Evolutionary conservation across 1,140 invertebrate genomes (phyloP).

Genomic region (Drosophila elegans): DNA sequence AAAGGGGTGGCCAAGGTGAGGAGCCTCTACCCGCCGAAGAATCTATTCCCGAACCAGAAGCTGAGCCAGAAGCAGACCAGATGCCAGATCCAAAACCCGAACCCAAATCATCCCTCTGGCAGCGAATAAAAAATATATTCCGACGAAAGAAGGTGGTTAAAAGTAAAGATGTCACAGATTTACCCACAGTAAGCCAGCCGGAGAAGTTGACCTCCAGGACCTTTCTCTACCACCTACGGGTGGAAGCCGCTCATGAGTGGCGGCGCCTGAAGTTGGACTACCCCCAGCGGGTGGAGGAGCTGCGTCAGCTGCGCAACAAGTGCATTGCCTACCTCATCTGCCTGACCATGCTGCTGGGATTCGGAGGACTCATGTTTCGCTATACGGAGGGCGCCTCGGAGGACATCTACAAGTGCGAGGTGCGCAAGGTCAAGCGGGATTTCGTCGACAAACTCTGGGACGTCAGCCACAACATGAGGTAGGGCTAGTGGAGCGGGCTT

Average conservation of each 20-base stretch:
- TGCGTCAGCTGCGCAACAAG: slow-evolving; percentile 87
- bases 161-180: not conserved
- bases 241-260: slow-evolving; percentile 86
- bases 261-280: slow-evolving; percentile 87
- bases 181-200: slow-evolving; percentile 1
- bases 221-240: slow-evolving; percentile 44
- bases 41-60: not conserved
- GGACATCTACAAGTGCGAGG: slow-evolving; percentile 94
- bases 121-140: slow-evolving; percentile 35
- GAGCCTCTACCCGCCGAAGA: not conserved
- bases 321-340: slow-evolving; percentile 89
- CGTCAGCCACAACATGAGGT: slow-evolving; percentile 90
- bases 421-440: slow-evolving; percentile 93
- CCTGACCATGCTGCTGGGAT: slow-evolving; percentile 90
- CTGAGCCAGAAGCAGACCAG: not conserved
- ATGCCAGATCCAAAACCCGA: too few species aligned
- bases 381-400: slow-evolving; percentile 93
- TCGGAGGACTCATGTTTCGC: slow-evolving; percentile 91
- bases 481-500: not conserved
- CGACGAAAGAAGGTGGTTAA: slow-evolving; percentile 3
- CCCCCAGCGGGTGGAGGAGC: slow-evolving; percentile 85
- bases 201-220: slow-evolving; percentile 25
- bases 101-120: slow-evolving; percentile 18
- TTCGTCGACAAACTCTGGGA: slow-evolving; percentile 93
- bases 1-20: slow-evolving; percentile 12